phyloP scores from a whole-genome alignment of 2,797 vertebrate genomes.

The Orientallactaga sibirica region DNA sequence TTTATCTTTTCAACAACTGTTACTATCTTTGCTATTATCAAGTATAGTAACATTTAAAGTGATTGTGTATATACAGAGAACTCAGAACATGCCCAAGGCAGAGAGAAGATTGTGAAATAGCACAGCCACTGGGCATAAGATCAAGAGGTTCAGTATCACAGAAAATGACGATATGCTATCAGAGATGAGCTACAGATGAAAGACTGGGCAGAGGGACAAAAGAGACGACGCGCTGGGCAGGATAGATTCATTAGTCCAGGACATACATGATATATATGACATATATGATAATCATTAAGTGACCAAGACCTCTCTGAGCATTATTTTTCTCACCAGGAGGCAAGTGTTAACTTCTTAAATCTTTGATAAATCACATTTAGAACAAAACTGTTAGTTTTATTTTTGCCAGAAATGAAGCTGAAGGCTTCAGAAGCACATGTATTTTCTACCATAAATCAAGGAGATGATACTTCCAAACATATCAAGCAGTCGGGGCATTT shows the following conservation, averaged over 20 bases:
- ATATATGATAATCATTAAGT: background rate
- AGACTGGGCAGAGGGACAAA: too few species aligned
- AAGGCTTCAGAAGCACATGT: background rate
- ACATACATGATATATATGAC: background rate
- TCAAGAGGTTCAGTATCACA: too few species aligned
- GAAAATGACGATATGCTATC: too few species aligned
- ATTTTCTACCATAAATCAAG: background rate
- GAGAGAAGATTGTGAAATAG: too few species aligned
- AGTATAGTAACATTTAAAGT: too few species aligned
- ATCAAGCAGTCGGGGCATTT: background rate
- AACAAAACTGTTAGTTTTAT: background rate
- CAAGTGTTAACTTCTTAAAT: background rate
- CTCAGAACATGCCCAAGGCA: too few species aligned
- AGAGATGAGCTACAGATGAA: too few species aligned
- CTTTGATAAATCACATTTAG: background rate
- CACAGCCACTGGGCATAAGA: too few species aligned
- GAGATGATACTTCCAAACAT: background rate
- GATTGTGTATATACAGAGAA: too few species aligned
- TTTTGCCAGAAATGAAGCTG: background rate
- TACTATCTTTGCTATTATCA: too few species aligned
- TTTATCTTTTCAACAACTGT: too few species aligned
- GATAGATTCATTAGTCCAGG: background rate
- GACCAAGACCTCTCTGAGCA: background rate
- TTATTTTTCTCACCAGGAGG: background rate
- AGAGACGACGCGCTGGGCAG: background rate